phyloP scores from a whole-genome alignment of 2,888 invertebrate species.

The Molanna angustata region DNA sequence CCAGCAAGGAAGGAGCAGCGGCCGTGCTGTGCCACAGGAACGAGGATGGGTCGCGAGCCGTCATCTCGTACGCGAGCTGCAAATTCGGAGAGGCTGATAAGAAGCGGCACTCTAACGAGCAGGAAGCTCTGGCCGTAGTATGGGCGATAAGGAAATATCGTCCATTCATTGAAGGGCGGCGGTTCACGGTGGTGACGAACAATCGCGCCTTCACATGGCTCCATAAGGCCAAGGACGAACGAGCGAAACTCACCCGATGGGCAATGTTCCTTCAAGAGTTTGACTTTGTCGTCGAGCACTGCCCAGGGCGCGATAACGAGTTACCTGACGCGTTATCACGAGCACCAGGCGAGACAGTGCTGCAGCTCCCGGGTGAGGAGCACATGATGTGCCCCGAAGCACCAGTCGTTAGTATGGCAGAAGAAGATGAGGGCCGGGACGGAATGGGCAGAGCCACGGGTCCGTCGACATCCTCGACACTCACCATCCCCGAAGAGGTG shows the following conservation, averaged over 20 bases:
- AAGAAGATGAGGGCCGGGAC: too few relatives aligned
- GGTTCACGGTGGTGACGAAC: conserved; percentile 33
- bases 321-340: neutral
- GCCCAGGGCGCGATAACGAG: conserved; percentile 5
- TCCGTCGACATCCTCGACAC: too few relatives aligned
- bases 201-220: conserved; percentile 12
- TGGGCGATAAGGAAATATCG: conserved; percentile 34
- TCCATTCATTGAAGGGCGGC: conserved; percentile 31
- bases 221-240: conserved; percentile 4
- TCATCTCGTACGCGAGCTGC: conserved; percentile 2
- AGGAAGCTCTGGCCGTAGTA: conserved; percentile 34
- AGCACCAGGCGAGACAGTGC: too few relatives aligned
- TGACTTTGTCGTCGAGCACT: conserved; percentile 4
- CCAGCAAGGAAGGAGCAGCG: neutral
- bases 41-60: neutral
- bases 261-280: conserved; percentile 3
- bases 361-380: too few relatives aligned
- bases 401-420: too few relatives aligned
- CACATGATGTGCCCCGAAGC: neutral
- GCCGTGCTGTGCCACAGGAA: neutral
- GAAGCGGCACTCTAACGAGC: conserved; percentile 34
- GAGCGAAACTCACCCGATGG: conserved; percentile 15
- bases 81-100: neutral
- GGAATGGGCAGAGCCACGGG: too few relatives aligned
- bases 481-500: neutral